Conservation (phyloP, 1,140 invertebrate genomes). For the Psilanteris sp. region DNA sequence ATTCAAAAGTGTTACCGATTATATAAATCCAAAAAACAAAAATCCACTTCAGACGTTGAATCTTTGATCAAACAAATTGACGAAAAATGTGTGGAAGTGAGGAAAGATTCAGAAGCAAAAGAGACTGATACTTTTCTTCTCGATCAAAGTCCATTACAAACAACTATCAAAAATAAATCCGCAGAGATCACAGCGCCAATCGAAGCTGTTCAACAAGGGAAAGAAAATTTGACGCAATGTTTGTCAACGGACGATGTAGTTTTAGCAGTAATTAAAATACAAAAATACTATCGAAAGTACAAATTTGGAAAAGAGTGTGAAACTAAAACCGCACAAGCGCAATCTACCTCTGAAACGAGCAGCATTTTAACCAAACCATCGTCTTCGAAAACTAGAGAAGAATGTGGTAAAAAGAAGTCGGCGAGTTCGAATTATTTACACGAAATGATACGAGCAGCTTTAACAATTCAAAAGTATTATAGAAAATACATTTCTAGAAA, state of each 20-base stretch:
- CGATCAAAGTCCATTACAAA: too few species aligned
- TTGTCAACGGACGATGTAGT: slow-evolving; percentile 15
- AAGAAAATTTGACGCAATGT: slow-evolving; percentile 1
- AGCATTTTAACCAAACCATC: background rate
- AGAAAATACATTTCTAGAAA: slow-evolving; percentile 73
- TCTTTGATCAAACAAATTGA: too few species aligned
- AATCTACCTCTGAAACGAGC: background rate
- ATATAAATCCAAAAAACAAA: slow-evolving; percentile 69
- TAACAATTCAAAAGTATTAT: slow-evolving; percentile 79
- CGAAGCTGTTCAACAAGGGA: background rate
- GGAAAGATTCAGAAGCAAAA: too few species aligned
- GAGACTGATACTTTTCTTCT: too few species aligned
- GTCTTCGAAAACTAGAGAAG: slow-evolving; percentile 2
- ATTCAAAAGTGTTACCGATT: slow-evolving; percentile 79
- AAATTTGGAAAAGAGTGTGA: slow-evolving; percentile 63
- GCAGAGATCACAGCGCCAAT: too few species aligned
- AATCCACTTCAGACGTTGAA: too few species aligned
- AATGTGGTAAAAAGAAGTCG: background rate
- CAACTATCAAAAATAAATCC: too few species aligned
- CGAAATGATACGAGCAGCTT: slow-evolving; percentile 69
- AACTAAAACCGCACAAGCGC: slow-evolving; percentile 12
- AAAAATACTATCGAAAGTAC: slow-evolving; percentile 77
- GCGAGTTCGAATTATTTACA: slow-evolving; percentile 3
- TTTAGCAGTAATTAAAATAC: slow-evolving; percentile 78
- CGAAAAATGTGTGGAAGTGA: too few species aligned